These are phyloP conservation scores for Phymatocera aterrima DNA, from an alignment of 2,888 invertebrate species.

Conservation along the genomic window DNA sequence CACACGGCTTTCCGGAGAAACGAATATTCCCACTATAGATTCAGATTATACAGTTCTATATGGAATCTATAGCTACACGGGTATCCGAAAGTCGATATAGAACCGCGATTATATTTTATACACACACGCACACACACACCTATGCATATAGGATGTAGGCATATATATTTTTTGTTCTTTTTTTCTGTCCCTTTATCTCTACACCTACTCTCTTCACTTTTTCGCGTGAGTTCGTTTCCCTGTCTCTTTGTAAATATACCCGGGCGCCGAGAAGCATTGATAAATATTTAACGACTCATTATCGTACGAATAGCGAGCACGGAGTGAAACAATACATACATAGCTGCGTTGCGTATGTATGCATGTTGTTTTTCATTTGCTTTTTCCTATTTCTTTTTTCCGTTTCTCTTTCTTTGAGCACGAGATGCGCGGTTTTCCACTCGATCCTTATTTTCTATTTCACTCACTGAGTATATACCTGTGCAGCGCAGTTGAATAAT, in stretches of 20 bases:
- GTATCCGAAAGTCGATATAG: too few relatives aligned
- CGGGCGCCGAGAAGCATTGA: background rate
- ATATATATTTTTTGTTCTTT: background rate
- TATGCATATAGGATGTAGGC: too few relatives aligned
- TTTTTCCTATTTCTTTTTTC: too few relatives aligned
- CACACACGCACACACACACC: too few relatives aligned
- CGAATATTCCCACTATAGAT: background rate
- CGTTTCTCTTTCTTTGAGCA: too few relatives aligned
- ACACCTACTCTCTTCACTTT: background rate
- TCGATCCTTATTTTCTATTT: too few relatives aligned
- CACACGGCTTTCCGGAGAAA: background rate
- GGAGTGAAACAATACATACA: too few relatives aligned
- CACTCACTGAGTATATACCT: too few relatives aligned
- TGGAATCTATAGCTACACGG: background rate
- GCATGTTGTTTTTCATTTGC: background rate
- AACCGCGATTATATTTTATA: too few relatives aligned
- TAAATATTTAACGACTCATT: slow-evolving; percentile 12
- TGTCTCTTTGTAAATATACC: background rate
- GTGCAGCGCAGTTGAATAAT: too few relatives aligned
- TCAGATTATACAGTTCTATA: background rate
- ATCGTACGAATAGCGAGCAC: background rate
- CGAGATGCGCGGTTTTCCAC: too few relatives aligned
- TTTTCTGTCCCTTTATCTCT: background rate
- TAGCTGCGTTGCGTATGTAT: too few relatives aligned
- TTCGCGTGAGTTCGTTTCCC: background rate